Evolutionary conservation across 2,113 vertebrate genomes (phyloP).

Genomic region (Melanotaenia duboulayi): DNA sequence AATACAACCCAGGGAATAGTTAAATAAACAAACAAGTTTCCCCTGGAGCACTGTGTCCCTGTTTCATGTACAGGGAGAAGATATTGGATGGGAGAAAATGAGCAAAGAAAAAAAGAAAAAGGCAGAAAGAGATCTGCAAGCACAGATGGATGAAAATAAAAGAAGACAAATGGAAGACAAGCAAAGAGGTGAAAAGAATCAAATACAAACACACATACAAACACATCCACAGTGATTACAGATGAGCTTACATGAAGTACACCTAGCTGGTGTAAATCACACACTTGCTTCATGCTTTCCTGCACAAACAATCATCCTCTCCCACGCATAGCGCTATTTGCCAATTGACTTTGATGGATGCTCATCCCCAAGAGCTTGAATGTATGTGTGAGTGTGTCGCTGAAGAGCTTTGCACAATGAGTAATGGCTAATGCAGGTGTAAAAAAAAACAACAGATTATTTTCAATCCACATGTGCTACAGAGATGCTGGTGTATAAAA

Average conservation of each 20-base stretch:
- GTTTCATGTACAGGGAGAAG: conserved; percentile 76
- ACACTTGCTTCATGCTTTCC: conserved; percentile 60
- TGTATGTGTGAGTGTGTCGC: conserved; percentile 42
- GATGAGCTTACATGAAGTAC: conserved; percentile 32
- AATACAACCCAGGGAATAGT: conserved; percentile 10
- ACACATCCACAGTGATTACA: conserved; percentile 19
- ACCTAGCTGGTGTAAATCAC: conserved; percentile 47
- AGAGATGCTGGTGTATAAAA: conserved; percentile 67
- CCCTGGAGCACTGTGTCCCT: conserved; percentile 6
- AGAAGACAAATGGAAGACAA: conserved; percentile 55
- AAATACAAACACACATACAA: conserved; percentile 21
- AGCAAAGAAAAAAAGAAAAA: conserved; percentile 70
- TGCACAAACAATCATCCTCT: conserved; percentile 73
- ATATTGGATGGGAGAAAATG: conserved; percentile 48
- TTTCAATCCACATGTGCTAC: conserved; percentile 36
- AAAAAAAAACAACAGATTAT: conserved; percentile 36
- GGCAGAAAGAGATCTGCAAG: conserved; percentile 62
- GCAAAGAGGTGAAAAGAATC: conserved; percentile 70
- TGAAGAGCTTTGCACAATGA: conserved; percentile 31
- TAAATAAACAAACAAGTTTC: not conserved
- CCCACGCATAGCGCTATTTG: conserved; percentile 56
- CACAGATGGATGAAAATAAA: conserved; percentile 73
- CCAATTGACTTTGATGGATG: conserved; percentile 72
- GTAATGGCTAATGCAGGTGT: conserved; percentile 17
- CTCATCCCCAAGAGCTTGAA: conserved; percentile 47